Evolutionary conservation across 1,140 invertebrate genomes (phyloP), one percentile per base, ranked within the genome.

Genomic region (Steinernema feltiae): DNA sequence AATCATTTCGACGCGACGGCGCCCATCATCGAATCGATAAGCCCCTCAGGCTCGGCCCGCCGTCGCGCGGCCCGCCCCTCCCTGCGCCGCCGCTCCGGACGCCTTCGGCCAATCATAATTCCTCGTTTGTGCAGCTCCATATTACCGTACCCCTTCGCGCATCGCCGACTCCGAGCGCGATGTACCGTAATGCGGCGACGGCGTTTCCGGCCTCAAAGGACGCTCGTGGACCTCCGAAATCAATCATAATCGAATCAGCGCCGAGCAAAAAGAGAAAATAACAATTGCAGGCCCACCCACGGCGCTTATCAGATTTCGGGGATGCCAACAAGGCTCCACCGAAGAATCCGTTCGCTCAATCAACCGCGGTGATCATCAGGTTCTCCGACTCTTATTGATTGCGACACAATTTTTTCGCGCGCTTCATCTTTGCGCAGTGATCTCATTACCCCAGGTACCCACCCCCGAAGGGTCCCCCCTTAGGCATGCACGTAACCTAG

Each of bases 21-120:
- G n/a, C 21, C 73, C 27, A 7, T 76, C 74, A 75, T 76, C 32
- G 21, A 30, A 30, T 76, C 74, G 35, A 41, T 46, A 75, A 75
- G 46, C 17, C 2, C 29, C 35, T 71, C 3, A 24, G 63, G 29
- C 7, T 29, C 29, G 29, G 41, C 7, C 35, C 35, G n/a, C n/a
- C n/a, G n/a, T 41, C 35, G 35, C 35, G 35, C 35, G 35, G 35
- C 35, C 35, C 35, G 35, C 35, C 35, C 35, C 35, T 41, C 35
- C 7, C 35, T n/a, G 41, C 41, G 41, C 41, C 7, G 41, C 41
- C 41, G 7, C 41, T 7, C 41, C 12, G 7, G 53, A 3, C 53
- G 53, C 53, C 24, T 41, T 15, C 53, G 53, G 53, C 53, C 53
- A 63, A 63, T 63, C 53, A 63, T 63, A 63, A 63, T 63, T 21